phyloP scores from a whole-genome alignment of 2,888 invertebrate genomes.

The Lepidonotus clava region DNA sequence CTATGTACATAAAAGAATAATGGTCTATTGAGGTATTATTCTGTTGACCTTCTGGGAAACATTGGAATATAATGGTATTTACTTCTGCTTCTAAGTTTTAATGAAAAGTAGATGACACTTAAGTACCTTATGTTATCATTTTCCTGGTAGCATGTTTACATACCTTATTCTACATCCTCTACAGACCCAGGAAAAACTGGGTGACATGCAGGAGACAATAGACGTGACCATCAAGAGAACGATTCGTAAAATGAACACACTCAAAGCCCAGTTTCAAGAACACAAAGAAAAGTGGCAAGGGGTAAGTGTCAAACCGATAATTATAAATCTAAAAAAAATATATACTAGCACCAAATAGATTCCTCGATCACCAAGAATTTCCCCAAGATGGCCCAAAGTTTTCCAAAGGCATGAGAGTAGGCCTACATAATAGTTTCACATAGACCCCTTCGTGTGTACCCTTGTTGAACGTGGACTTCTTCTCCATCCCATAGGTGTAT shows the following conservation, averaged over 20 bases:
- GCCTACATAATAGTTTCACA: too few relatives aligned
- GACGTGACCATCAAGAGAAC: constrained; percentile 73
- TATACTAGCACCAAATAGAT: too few relatives aligned
- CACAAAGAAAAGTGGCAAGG: constrained; percentile 79
- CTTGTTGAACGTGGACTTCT: too few relatives aligned
- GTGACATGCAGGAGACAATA: constrained; percentile 74
- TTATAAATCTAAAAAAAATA: too few relatives aligned
- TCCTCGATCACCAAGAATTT: too few relatives aligned
- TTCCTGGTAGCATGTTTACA: neutral
- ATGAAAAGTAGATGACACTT: constrained; percentile 64
- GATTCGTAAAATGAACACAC: constrained; percentile 75
- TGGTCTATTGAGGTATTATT: too few relatives aligned
- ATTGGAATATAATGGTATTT: neutral
- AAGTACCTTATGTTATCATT: neutral
- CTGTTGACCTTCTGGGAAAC: too few relatives aligned
- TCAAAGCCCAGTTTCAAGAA: constrained; percentile 79
- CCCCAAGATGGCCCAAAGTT: too few relatives aligned
- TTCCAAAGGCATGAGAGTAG: too few relatives aligned
- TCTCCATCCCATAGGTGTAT: too few relatives aligned
- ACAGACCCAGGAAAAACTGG: constrained; percentile 62
- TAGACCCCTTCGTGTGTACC: too few relatives aligned
- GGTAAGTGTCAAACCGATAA: constrained; percentile 71
- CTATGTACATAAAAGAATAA: too few relatives aligned
- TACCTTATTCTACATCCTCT: neutral
- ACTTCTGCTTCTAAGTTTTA: neutral